Conservation (phyloP, 2,888 invertebrate species). For the Linnaemya tessellans region DNA sequence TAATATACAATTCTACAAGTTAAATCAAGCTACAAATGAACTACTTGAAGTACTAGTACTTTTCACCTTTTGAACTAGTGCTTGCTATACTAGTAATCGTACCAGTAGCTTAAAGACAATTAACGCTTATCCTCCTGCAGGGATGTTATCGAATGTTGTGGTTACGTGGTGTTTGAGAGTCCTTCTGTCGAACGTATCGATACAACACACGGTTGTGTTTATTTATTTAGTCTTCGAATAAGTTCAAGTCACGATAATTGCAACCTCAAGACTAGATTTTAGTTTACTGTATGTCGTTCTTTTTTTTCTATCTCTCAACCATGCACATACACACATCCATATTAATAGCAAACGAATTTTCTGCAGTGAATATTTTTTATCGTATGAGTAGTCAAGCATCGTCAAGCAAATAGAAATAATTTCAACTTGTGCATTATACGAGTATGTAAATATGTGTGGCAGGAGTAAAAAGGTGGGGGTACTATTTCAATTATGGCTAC, state of each 20-base stretch:
- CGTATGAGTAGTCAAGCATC: constrained; percentile 30
- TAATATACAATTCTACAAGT: no score
- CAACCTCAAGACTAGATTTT: constrained; percentile 77
- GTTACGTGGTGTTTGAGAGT: background rate
- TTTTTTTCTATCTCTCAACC: background rate
- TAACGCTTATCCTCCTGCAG: no score
- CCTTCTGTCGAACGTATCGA: background rate
- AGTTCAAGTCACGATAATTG: constrained; percentile 82
- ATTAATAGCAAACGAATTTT: background rate
- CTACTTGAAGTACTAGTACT: no score
- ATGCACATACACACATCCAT: background rate
- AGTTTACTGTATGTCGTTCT: constrained; percentile 58
- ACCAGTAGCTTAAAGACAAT: no score
- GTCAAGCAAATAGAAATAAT: constrained; percentile 16
- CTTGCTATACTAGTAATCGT: no score
- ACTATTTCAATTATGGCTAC: constrained; percentile 45
- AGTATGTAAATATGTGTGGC: constrained; percentile 29
- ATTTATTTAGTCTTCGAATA: constrained; percentile 74
- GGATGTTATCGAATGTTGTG: background rate
- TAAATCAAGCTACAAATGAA: no score
- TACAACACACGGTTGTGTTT: constrained; percentile 6
- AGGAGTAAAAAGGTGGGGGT: constrained; percentile 20
- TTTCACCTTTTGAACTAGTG: no score
- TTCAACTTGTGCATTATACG: constrained; percentile 49
- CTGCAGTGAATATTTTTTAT: constrained; percentile 32